Evolutionary conservation across 1,140 invertebrate species (phyloP), one percentile per base, ranked within the genome.

Genomic region (Thaumetopoea pityocampa): DNA sequence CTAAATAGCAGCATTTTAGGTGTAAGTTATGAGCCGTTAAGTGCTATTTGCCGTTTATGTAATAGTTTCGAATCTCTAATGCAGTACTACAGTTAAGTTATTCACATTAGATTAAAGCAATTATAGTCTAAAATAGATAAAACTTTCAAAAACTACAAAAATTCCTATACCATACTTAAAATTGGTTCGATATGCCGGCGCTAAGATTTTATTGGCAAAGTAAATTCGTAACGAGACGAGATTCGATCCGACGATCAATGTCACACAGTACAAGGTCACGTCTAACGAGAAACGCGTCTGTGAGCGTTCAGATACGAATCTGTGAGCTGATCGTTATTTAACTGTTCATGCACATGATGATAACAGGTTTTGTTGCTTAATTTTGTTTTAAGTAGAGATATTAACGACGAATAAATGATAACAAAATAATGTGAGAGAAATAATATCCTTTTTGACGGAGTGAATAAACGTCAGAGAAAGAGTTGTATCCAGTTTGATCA

Each of bases 161-260:
- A n/a, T 19, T 11, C 11, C 20, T 23, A 32, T 8, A 14, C 23
- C 22, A 36, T 42, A 12, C 38, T 30, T 22, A 36, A 15, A 42
- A 41, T 47, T 26, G 11, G 23, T 28, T 20, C 32, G 24, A 8
- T 40, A 34, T 36, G 30, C 42, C 30, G 30, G 35, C 35, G 44
- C 45, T 30, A 29, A 46, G 22, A 41, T 22, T 24, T 34, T 4
- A 27, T 33, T 5, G 19, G n/a, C 7, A 32, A 29, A n/a, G n/a
- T n/a, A n/a, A n/a, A n/a, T n/a, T n/a, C n/a, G 41, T 33, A 60
- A 56, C 34, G 53, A 59, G 65, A 59, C 51, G 30, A 42, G 46
- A 67, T 67, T 66, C 53, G 57, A 77, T 71, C 71, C 63, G 51
- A 41, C 43, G 45, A 14, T 52, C 73, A 73, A 73, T 74, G 68